Percentiles rank a stretch among this genome's conserved stretches.
These are phyloP conservation scores for Cotesia congregata DNA, from an alignment of 2,888 invertebrate genomes.

Conservation along the genomic window DNA sequence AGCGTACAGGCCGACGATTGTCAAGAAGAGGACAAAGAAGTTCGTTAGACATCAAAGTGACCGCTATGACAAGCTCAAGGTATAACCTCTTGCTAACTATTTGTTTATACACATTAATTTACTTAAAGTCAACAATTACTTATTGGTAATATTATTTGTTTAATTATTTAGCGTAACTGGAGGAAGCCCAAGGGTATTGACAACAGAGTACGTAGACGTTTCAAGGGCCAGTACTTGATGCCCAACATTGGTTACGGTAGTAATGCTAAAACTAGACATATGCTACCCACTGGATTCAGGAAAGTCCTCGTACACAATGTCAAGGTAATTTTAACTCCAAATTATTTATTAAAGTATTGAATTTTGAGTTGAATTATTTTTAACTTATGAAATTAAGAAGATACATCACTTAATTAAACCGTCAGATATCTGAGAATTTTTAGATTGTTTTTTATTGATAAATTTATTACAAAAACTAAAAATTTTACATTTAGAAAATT, in stretches of 20 bases:
- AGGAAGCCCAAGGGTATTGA: conserved; percentile 99
- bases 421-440: no score
- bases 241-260: conserved; percentile 99
- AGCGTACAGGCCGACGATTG: conserved; percentile 88
- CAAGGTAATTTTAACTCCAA: conserved; percentile 72
- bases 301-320: conserved; percentile 94
- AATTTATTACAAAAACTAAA: no score
- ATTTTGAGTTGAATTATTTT: no score
- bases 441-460: no score
- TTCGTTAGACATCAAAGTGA: conserved; percentile 99
- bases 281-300: conserved; percentile 97
- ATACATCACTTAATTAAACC: no score
- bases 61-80: conserved; percentile 95
- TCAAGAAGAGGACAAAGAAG: conserved; percentile 98
- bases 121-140: not conserved
- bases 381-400: no score
- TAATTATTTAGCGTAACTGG: conserved; percentile 87
- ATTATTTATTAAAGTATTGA: no score
- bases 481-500: no score
- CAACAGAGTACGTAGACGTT: conserved; percentile 98
- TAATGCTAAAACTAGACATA: conserved; percentile 93
- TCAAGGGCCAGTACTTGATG: conserved; percentile 99
- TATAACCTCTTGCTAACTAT: conserved; percentile 60
- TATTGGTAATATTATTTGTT: conserved; percentile 20
- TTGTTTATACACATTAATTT: not conserved